Base-by-base conservation (phyloP, 2,113 vertebrate genomes). In the Piaya cayana region DNA sequence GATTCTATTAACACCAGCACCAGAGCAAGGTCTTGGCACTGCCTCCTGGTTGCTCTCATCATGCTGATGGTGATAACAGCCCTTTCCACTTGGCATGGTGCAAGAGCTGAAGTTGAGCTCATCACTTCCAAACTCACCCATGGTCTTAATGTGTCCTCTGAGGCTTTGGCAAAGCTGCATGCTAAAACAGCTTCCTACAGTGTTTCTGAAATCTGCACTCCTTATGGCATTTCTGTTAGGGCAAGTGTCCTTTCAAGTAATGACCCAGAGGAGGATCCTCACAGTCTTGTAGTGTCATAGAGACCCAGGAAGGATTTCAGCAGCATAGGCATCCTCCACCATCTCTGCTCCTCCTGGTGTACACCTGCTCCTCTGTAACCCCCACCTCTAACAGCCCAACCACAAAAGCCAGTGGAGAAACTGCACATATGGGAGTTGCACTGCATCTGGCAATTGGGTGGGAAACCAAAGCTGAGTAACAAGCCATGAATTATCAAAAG, bases 21-120 rank as follows among this genome's bases (percentile, higher is more conserved):
- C n/a, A n/a, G 26, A 32, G 39, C 37, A 16, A 29, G 60, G 53
- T 27, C 37, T 36, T 1, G 1, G 43, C 0, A 1, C 56, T 37
- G 25, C 21, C 29, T 30, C n/a, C n/a, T n/a, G n/a, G 3, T 16
- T 45, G 27, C 29, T 45, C 17, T 77, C 37, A 23, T 18, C 15
- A 2, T 2, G 30, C 39, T 45, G 22, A 11, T 27, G 16, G 16
- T 58, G 27, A 27, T 23, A 15, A 23, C 14, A 23, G 20, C 29
- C 49, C 56, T 27, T 52, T 39, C 42, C 27, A 32, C 63, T 12
- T 5, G 49, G 75, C 32, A 7, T 13, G 43, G 19, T 1, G 3
- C 32, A 9, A 21, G 67, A 50, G 60, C 45, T 27, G 18, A 4
- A 12, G 29, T 25, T 43, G 34, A 34, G 50, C 56, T 13, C 1